Conservation (phyloP, 2,888 invertebrate species). For the Marronus borbonicus region DNA sequence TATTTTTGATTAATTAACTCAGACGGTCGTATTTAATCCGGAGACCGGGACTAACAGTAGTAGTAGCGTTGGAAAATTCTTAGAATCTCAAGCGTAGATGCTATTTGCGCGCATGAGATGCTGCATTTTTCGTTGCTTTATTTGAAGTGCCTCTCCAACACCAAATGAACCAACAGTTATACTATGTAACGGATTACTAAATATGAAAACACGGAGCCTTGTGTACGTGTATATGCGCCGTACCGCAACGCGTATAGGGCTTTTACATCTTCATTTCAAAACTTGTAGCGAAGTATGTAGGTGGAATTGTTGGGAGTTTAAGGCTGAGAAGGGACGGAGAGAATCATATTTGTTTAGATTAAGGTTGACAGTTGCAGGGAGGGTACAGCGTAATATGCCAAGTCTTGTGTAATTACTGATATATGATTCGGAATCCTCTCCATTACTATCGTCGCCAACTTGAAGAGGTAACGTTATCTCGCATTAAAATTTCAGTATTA, state of each 20-base stretch:
- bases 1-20: too few relatives aligned
- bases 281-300: constrained; percentile 62
- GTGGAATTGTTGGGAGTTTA: constrained; percentile 64
- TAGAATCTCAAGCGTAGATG: not conserved
- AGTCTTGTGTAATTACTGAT: constrained; percentile 61
- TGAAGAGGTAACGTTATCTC: constrained; percentile 30
- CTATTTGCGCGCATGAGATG: not conserved
- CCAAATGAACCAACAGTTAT: constrained; percentile 8
- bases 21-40: not conserved
- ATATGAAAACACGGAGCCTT: constrained; percentile 23
- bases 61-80: constrained; percentile 7
- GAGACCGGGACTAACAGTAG: not conserved
- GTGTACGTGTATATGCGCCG: not conserved
- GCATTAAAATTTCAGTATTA: constrained; percentile 6
- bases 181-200: constrained; percentile 33
- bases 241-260: constrained; percentile 48
- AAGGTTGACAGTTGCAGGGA: constrained; percentile 64
- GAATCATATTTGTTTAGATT: constrained; percentile 66
- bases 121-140: not conserved
- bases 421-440: constrained; percentile 53
- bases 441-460: constrained; percentile 39
- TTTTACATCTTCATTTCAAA: constrained; percentile 66
- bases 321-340: constrained; percentile 63
- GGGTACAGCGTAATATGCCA: constrained; percentile 49
- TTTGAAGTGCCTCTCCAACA: not conserved